Percentiles rank a stretch among this genome's conserved stretches.
These are phyloP conservation scores for Chydorus sphaericus DNA, from an alignment of 2,888 invertebrate species.

Conservation along the genomic window DNA sequence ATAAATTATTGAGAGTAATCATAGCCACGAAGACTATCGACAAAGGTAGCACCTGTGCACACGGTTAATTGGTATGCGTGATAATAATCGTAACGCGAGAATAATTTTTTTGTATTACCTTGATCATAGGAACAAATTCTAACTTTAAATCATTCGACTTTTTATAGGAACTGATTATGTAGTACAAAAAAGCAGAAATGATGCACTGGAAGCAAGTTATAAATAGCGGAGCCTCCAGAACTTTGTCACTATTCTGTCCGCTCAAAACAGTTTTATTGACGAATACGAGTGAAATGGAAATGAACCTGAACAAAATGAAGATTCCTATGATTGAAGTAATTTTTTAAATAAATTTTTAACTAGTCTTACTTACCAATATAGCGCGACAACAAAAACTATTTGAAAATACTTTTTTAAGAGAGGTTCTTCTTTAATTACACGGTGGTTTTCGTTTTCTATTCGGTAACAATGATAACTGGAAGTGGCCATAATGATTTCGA, in stretches of 20 bases:
- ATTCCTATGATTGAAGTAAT: not conserved
- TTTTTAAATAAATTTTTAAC: not conserved
- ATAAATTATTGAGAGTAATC: conserved; percentile 94
- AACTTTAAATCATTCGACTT: conserved; percentile 28
- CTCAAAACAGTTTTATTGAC: conserved; percentile 80
- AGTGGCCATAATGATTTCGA: too few relatives aligned
- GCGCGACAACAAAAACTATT: conserved; percentile 55
- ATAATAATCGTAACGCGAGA: too few relatives aligned
- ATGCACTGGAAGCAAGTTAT: conserved; percentile 96
- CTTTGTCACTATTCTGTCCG: conserved; percentile 31
- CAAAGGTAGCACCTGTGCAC: conserved; percentile 72
- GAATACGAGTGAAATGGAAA: conserved; percentile 88
- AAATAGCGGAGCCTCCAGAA: conserved; percentile 86
- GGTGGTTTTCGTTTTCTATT: not conserved
- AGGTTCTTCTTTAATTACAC: conserved; percentile 20
- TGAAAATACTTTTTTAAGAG: conserved; percentile 46
- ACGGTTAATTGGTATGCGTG: too few relatives aligned
- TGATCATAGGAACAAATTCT: not conserved
- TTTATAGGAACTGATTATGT: conserved; percentile 44
- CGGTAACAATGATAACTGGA: not conserved
- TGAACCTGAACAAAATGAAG: conserved; percentile 46
- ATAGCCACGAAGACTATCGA: conserved; percentile 89
- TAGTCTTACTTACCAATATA: conserved; percentile 52
- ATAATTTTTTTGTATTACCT: not conserved
- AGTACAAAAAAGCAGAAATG: conserved; percentile 65